Conservation (phyloP, 2,113 vertebrate species). For the Peromyscus leucopus region DNA sequence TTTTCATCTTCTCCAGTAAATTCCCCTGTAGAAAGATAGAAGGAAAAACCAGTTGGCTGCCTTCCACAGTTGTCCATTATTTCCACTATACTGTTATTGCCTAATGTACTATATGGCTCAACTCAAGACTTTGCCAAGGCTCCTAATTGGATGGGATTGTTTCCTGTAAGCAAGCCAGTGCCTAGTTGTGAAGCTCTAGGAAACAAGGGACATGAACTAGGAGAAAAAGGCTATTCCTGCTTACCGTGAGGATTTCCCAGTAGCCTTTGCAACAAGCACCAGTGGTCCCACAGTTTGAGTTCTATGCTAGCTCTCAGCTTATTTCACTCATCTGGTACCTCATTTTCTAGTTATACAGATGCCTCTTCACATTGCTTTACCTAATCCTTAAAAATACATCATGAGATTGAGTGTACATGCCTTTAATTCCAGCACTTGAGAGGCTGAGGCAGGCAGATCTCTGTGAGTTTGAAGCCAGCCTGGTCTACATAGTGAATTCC, state of each 20-base stretch:
- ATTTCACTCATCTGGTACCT: too few species aligned
- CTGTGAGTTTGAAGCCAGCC: background rate
- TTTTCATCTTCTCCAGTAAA: slow-evolving; percentile 87
- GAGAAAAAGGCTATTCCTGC: background rate
- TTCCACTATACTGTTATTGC: background rate
- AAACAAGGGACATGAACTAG: background rate
- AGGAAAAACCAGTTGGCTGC: background rate
- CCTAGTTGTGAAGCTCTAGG: background rate
- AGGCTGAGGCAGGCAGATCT: background rate
- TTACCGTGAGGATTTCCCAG: background rate
- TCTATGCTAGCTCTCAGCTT: background rate
- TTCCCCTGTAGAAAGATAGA: slow-evolving; percentile 84
- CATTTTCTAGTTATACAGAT: background rate
- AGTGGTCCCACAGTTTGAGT: too few species aligned
- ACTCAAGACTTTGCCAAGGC: background rate
- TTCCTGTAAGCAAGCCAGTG: background rate
- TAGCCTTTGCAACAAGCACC: background rate
- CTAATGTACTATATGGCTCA: background rate
- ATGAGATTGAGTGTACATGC: background rate
- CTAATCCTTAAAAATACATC: background rate
- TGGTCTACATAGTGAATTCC: background rate
- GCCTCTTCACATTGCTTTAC: background rate
- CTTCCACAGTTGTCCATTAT: too few species aligned
- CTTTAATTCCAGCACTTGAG: background rate
- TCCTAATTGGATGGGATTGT: too few species aligned